phyloP scores from a whole-genome alignment of 2,113 vertebrate species.

The Stigmatopora nigra region DNA sequence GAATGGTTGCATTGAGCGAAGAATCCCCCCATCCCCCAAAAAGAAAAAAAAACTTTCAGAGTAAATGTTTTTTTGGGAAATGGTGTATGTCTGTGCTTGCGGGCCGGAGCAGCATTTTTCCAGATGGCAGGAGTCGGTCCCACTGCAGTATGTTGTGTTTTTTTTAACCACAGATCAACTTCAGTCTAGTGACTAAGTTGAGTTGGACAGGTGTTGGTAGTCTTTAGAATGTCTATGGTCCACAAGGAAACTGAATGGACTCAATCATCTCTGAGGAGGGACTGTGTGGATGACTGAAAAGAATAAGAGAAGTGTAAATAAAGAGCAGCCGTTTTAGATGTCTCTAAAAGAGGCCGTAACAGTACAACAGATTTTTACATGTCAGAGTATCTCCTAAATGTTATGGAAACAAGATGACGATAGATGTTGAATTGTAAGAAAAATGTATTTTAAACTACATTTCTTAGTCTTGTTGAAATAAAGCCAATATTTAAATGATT shows the following conservation, averaged over 20 bases:
- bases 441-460: conserved; percentile 76
- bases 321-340: conserved; percentile 65
- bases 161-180: conserved; percentile 30
- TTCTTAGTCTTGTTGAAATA: conserved; percentile 77
- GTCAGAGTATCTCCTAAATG: conserved; percentile 69
- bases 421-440: conserved; percentile 75
- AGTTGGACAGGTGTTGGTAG: conserved; percentile 28
- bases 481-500: conserved; percentile 74
- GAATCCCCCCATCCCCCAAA: conserved; percentile 3
- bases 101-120: conserved; percentile 40
- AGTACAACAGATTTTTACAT: conserved; percentile 68
- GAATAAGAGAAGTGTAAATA: conserved; percentile 65
- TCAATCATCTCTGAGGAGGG: conserved; percentile 45
- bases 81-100: conserved; percentile 57
- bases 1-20: conserved; percentile 25
- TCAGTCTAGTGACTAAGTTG: conserved; percentile 36
- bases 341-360: conserved; percentile 75
- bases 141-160: conserved; percentile 34
- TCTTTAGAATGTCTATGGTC: conserved; percentile 40
- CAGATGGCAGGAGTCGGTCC: conserved; percentile 36
- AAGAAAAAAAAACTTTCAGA: conserved; percentile 26
- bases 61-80: conserved; percentile 40
- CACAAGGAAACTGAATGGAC: conserved; percentile 47
- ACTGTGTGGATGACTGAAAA: conserved; percentile 53
- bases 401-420: conserved; percentile 60